Conservation (phyloP, 2,797 vertebrate genomes). For the Prunella strophiata region DNA sequence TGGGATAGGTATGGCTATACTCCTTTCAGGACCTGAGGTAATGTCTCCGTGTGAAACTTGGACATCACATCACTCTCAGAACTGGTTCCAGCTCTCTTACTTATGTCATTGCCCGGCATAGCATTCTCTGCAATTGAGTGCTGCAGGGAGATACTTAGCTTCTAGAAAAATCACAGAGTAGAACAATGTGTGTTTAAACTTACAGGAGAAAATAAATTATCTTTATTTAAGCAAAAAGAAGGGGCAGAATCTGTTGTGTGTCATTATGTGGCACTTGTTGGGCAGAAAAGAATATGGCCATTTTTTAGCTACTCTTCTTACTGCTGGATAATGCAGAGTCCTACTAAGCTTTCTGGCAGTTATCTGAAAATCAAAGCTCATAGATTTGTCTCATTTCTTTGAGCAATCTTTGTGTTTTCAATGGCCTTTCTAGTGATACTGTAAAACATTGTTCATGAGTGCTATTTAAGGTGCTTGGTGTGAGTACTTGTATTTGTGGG, state of each 20-base stretch:
- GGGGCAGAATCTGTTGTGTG: background rate
- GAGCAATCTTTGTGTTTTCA: background rate
- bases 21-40: background rate
- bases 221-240: background rate
- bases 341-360: background rate
- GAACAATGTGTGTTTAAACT: background rate
- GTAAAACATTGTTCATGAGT: background rate
- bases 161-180: background rate
- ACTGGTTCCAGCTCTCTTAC: background rate
- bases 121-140: background rate
- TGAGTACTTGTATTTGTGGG: background rate
- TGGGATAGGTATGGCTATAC: background rate
- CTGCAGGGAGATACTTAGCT: background rate
- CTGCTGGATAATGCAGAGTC: fast-evolving
- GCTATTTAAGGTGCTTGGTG: background rate
- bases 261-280: background rate
- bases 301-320: background rate
- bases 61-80: background rate
- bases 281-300: background rate
- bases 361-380: background rate
- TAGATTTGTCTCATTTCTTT: background rate
- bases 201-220: background rate
- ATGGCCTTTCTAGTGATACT: background rate
- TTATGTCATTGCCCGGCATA: background rate
- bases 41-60: background rate